Evolutionary conservation across 2,888 invertebrate species (phyloP), one percentile per base, ranked within the genome.

Genomic region (Cerastis rubricosa): DNA sequence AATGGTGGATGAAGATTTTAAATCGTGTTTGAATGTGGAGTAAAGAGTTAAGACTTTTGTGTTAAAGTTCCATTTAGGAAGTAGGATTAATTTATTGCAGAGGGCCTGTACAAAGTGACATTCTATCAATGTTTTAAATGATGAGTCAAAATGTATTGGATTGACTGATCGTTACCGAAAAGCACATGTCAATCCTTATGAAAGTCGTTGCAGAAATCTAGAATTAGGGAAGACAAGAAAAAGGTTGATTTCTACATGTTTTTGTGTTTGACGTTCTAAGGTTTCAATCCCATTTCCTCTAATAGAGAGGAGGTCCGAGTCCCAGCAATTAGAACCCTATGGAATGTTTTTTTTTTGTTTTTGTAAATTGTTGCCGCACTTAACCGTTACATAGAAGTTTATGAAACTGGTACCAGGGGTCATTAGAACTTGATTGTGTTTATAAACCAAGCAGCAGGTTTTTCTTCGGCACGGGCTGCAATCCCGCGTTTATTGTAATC

Each of bases 1-100:
- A 84, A 86, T 78, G 74, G 66, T 29, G 25, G 45, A 29, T 66
- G 49, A 40, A 47, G 49, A 77, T 71, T 71, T 75, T 61, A 73
- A 71, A 76, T 61, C 43, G 19, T n/a, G 29, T 40, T 71, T 66
- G 9, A 65, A 35, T 61, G 7, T 29, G 57, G 67, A 40, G 22
- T 17, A 61, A 66, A 65, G 19, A 47, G 61, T 59, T 43, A 47
- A 43, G 43, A 66, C 57, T 76, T 83, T 65, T 49, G 29, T 69
- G 22, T 29, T 22, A 2, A 59, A 81, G 22, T 35, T 66, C 25
- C 25, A 19, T 63, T 63, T 5, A 2, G 14, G 25, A 40, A 43
- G 47, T 51, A n/a, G 14, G 35, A 14, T n/a, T 19, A 3, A 43
- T n/a, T 47, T 40, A 17, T 65, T 57, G 40, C 11, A 43, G 17